phyloP scores from a whole-genome alignment of 2,888 invertebrate species.

The Andrena chrysosceles region DNA sequence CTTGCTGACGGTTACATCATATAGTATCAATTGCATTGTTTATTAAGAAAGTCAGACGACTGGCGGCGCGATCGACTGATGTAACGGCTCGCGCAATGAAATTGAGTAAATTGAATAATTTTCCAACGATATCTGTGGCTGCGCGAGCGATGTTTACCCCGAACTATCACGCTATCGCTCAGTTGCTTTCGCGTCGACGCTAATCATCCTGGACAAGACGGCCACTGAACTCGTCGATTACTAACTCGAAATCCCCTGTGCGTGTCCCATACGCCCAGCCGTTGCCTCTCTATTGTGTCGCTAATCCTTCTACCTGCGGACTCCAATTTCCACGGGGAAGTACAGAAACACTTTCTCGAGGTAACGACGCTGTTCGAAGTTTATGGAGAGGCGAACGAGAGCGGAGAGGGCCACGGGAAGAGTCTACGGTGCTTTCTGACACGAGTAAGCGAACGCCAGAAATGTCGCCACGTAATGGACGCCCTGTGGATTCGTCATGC shows the following conservation, averaged over 20 bases:
- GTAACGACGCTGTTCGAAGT: neutral
- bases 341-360: neutral
- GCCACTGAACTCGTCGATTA: neutral
- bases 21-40: neutral
- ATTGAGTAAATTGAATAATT: neutral
- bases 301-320: neutral
- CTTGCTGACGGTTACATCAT: neutral
- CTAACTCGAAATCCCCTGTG: neutral
- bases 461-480: conserved; percentile 59
- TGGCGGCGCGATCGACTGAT: neutral
- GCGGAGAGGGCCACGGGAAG: neutral
- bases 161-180: neutral
- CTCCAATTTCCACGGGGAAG: neutral
- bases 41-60: neutral
- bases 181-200: neutral
- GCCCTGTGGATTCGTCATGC: conserved; percentile 64
- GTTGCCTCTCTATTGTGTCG: neutral
- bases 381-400: neutral
- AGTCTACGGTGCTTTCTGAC: conserved; percentile 11
- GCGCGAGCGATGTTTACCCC: neutral
- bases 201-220: neutral
- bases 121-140: neutral
- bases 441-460: conserved; percentile 58
- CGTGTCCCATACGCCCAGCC: neutral
- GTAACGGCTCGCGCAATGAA: neutral